phyloP scores from a whole-genome alignment of 2,888 invertebrate species.

The Tetropium fuscum region DNA sequence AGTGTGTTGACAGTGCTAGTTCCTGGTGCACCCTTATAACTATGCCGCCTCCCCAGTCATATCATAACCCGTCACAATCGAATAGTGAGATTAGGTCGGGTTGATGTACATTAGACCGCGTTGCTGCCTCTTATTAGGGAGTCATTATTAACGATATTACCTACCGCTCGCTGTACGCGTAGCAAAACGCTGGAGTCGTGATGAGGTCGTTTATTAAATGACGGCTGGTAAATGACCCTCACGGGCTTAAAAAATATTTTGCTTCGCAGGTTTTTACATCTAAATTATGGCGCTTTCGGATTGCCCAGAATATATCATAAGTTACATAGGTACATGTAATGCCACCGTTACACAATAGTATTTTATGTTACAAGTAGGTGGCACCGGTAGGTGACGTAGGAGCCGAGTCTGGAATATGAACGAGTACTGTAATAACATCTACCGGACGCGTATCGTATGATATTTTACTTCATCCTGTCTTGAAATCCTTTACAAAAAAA shows the following conservation, averaged over 20 bases:
- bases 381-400: too few species aligned
- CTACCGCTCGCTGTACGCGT: slow-evolving; percentile 7
- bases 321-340: not conserved
- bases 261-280: not conserved
- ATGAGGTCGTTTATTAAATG: slow-evolving; percentile 2
- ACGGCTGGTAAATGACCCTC: not conserved
- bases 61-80: slow-evolving; percentile 29
- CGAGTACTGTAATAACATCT: too few species aligned
- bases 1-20: slow-evolving; percentile 30
- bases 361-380: too few species aligned
- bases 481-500: too few species aligned
- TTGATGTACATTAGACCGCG: slow-evolving; percentile 13
- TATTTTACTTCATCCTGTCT: too few species aligned
- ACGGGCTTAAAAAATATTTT: slow-evolving; percentile 1
- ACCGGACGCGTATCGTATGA: too few species aligned
- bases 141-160: slow-evolving; percentile 29
- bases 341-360: too few species aligned
- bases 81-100: slow-evolving; percentile 29
- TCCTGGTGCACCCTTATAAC: slow-evolving; percentile 14
- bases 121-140: slow-evolving; percentile 26
- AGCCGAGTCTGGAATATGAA: too few species aligned
- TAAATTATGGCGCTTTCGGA: not conserved
- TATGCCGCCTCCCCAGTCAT: slow-evolving; percentile 14
- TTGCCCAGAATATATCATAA: not conserved
- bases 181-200: not conserved